These are phyloP conservation scores for Thamnophis sirtalis DNA, from an alignment of 2,113 vertebrate species.

Conservation along the genomic window DNA sequence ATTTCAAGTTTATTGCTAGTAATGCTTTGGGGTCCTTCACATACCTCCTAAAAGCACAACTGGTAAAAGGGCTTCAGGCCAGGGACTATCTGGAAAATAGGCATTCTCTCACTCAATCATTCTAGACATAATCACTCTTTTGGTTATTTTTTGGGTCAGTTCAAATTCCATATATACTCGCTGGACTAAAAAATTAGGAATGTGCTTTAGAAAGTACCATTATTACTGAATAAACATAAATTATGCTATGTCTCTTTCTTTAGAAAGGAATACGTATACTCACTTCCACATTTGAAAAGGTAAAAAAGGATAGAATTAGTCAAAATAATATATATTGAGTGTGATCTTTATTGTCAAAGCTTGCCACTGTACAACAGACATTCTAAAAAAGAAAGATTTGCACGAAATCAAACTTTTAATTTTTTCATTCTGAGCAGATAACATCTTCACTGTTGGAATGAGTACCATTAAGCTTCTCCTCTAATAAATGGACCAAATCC, in stretches of 20 bases:
- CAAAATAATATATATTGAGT: slow-evolving; percentile 27
- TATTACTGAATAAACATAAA: slow-evolving; percentile 6
- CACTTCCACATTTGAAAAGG: not conserved
- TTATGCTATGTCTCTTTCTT: not conserved
- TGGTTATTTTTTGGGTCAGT: not conserved
- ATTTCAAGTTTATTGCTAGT: not conserved
- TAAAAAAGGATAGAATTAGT: slow-evolving; percentile 26
- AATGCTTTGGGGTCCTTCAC: not conserved
- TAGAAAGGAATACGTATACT: not conserved
- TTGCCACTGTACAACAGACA: slow-evolving; percentile 29
- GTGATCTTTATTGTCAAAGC: not conserved
- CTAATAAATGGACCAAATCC: slow-evolving; percentile 49
- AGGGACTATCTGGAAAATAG: not conserved
- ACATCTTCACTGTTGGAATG: slow-evolving; percentile 38
- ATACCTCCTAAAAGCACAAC: not conserved
- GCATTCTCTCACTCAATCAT: not conserved
- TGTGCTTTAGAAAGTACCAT: not conserved
- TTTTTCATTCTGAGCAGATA: slow-evolving; percentile 8
- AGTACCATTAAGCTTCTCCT: slow-evolving; percentile 11
- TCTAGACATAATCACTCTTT: not conserved
- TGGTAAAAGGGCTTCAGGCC: not conserved
- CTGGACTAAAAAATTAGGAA: not conserved
- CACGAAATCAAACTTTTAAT: not conserved
- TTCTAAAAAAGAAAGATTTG: not conserved
- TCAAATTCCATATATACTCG: not conserved